A percentile compares a stretch with the other conserved stretches of the same genome.
phyloP scores from a whole-genome alignment of 1,140 invertebrate species.

The Colletes latitarsis region DNA sequence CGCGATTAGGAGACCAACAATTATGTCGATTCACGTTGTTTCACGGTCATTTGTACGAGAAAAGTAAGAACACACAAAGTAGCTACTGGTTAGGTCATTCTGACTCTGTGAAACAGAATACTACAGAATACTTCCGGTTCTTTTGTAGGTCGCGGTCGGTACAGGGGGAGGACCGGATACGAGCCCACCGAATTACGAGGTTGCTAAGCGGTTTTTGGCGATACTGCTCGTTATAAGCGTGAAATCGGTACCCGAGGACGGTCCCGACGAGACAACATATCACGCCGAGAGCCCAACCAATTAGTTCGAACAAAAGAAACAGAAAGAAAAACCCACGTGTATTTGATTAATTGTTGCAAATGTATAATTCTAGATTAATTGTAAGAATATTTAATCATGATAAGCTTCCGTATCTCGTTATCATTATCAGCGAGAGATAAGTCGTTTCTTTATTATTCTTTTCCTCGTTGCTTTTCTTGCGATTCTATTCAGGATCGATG shows the following conservation, averaged over 20 bases:
- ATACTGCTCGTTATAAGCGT: slow-evolving; percentile 9
- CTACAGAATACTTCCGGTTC: slow-evolving; percentile 38
- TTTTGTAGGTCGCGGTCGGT: slow-evolving; percentile 74
- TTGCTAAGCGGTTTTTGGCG: slow-evolving; percentile 54
- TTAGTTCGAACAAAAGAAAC: not conserved
- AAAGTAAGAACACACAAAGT: not conserved
- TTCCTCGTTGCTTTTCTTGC: not conserved
- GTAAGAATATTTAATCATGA: slow-evolving; percentile 30
- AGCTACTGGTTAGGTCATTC: not conserved
- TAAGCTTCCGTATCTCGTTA: slow-evolving; percentile 28
- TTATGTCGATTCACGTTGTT: not conserved
- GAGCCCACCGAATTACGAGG: slow-evolving; percentile 68
- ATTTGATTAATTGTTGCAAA: slow-evolving; percentile 25
- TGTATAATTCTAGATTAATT: slow-evolving; percentile 22
- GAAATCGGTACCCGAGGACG: slow-evolving; percentile 1
- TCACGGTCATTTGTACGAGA: not conserved
- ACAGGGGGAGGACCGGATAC: slow-evolving; percentile 70
- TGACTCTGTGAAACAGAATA: slow-evolving; percentile 6
- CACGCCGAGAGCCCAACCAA: not conserved
- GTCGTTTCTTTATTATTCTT: not conserved
- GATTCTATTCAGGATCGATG: not conserved
- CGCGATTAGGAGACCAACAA: not conserved
- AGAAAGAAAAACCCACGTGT: not conserved
- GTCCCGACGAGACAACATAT: slow-evolving; percentile 4
- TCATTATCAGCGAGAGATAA: slow-evolving; percentile 17